Percentiles rank a stretch among this genome's conserved stretches.
Conservation (phyloP, 2,113 vertebrate genomes). For the Astur gentilis region DNA sequence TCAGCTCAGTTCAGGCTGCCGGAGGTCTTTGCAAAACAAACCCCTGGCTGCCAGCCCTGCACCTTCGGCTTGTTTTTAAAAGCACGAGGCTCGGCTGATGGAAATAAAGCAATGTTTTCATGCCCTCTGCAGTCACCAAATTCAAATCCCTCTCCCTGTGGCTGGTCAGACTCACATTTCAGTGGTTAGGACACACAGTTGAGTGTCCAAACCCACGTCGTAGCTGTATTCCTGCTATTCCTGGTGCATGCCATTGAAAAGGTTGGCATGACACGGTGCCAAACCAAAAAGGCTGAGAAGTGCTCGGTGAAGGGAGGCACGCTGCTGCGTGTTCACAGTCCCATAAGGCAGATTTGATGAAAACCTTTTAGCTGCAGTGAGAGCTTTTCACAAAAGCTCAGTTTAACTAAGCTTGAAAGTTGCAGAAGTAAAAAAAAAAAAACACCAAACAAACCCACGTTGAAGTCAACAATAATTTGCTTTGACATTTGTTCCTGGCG, state of each 20-base stretch:
- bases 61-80: neutral
- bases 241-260: rapidly evolving
- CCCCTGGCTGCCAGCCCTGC: neutral
- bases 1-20: neutral
- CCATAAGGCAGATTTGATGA: too few species aligned
- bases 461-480: neutral
- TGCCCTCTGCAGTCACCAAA: too few species aligned
- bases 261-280: rapidly evolving
- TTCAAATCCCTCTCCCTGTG: too few species aligned
- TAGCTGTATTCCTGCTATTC: rapidly evolving
- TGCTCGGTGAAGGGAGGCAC: neutral
- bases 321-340: neutral
- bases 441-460: rapidly evolving
- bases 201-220: rapidly evolving
- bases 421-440: neutral
- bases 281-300: neutral
- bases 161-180: neutral
- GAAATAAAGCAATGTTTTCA: rapidly evolving
- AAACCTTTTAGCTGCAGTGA: neutral
- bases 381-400: neutral
- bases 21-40: neutral
- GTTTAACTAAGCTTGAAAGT: neutral
- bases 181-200: rapidly evolving
- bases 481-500: neutral
- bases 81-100: rapidly evolving